Conservation (phyloP, 2,888 invertebrate species). For the Chrysopilus asiliformis region DNA sequence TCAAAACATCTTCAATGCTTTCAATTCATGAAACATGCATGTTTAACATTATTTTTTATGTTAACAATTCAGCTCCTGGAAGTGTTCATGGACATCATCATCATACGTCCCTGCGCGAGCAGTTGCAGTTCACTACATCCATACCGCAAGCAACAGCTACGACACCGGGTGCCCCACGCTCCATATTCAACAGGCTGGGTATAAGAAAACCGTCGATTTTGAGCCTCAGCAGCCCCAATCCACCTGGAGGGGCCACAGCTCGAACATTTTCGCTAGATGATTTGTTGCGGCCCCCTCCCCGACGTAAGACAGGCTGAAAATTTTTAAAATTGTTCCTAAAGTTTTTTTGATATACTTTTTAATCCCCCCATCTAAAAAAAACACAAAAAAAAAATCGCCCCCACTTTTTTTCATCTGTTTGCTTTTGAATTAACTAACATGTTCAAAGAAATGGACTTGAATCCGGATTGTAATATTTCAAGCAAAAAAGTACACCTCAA, state of each 20-base stretch:
- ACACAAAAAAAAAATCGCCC: no score
- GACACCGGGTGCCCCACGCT: constrained; percentile 44
- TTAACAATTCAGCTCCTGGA: constrained; percentile 24
- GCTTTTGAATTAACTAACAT: no score
- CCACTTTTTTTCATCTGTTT: no score
- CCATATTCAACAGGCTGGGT: constrained; percentile 71
- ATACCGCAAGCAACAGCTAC: constrained; percentile 35
- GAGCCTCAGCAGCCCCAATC: constrained; percentile 57
- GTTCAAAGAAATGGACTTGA: no score
- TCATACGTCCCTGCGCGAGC: constrained; percentile 47
- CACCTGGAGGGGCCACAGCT: constrained; percentile 48
- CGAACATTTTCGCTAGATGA: constrained; percentile 81
- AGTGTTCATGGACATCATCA: constrained; percentile 31
- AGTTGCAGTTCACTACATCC: constrained; percentile 40
- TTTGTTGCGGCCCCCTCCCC: constrained; percentile 69
- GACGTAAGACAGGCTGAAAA: constrained; percentile 51
- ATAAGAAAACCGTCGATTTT: constrained; percentile 78
- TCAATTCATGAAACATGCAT: no score
- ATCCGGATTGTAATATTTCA: no score
- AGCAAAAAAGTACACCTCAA: no score
- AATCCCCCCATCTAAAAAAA: no score
- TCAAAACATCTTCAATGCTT: neutral
- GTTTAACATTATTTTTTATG: neutral
- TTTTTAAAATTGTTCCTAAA: no score
- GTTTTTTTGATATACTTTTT: no score